Conservation (phyloP, 2,888 invertebrate genomes). For the Chymomyza fuscimana region DNA sequence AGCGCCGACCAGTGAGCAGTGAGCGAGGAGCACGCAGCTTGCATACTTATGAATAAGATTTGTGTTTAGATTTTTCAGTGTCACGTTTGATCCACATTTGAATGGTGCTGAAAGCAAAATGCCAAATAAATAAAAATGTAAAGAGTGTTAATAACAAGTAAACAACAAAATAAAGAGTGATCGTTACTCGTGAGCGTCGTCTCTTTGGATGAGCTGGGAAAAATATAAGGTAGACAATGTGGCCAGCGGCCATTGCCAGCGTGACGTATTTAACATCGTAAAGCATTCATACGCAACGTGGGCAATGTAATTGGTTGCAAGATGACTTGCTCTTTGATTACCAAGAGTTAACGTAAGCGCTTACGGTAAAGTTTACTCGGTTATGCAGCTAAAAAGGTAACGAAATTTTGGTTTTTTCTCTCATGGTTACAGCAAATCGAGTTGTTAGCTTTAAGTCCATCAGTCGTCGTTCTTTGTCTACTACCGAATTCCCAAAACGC, state of each 20-base stretch:
- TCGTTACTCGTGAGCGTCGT: background rate
- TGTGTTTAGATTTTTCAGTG: conserved; percentile 64
- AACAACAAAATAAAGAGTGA: conserved; percentile 4
- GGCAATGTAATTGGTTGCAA: background rate
- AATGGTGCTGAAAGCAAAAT: conserved; percentile 11
- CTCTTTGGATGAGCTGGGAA: background rate
- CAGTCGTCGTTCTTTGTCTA: too few relatives aligned
- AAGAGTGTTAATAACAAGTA: conserved; percentile 1
- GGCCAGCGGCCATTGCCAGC: background rate
- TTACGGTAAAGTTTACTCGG: background rate
- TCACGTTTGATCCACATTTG: conserved; percentile 68
- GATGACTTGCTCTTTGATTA: background rate
- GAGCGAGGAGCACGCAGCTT: conserved; percentile 18
- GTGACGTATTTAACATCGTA: background rate
- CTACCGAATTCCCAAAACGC: too few relatives aligned
- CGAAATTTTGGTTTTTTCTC: background rate
- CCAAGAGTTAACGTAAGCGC: background rate
- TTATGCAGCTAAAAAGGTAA: background rate
- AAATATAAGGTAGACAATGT: conserved; percentile 4
- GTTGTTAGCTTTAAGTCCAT: too few relatives aligned
- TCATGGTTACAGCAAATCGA: too few relatives aligned
- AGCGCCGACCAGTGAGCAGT: background rate
- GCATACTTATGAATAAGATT: conserved; percentile 69
- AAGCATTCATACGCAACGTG: conserved; percentile 34
- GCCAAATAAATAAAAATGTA: background rate